These are phyloP conservation scores for Quadroppia sp. DNA, from an alignment of 2,888 invertebrate species.

Conservation along the genomic window DNA sequence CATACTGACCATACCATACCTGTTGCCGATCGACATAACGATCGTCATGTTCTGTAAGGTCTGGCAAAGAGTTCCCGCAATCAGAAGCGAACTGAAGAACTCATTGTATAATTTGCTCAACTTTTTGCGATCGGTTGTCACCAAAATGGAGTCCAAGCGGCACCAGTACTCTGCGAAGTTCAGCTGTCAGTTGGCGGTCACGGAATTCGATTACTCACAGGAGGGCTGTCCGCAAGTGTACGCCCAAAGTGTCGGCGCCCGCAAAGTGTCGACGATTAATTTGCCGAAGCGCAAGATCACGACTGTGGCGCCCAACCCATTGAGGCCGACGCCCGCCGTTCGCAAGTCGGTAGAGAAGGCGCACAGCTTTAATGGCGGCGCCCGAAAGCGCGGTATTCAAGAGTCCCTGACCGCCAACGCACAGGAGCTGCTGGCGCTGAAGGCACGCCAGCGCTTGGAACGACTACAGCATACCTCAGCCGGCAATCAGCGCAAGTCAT, in stretches of 20 bases:
- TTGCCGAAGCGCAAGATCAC: not conserved
- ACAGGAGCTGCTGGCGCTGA: not conserved
- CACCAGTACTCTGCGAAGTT: constrained; percentile 55
- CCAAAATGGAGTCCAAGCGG: constrained; percentile 53
- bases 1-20: constrained; percentile 75
- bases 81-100: constrained; percentile 39
- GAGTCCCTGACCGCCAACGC: not conserved
- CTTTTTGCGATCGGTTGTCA: constrained; percentile 58
- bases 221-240: constrained; percentile 42
- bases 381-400: not conserved
- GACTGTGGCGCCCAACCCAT: not conserved
- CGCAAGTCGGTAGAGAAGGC: constrained; percentile 35
- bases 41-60: constrained; percentile 53
- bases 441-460: not conserved
- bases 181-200: constrained; percentile 64
- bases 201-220: constrained; percentile 57
- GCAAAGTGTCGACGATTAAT: constrained; percentile 12
- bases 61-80: constrained; percentile 38
- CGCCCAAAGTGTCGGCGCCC: not conserved
- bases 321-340: not conserved
- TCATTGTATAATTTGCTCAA: constrained; percentile 55
- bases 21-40: constrained; percentile 80
- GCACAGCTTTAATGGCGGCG: constrained; percentile 31
- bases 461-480: not conserved
- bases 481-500: constrained; percentile 44